Evolutionary conservation across 1,140 invertebrate species (phyloP), one percentile per base, ranked within the genome.

Genomic region (Drosophila equinoxialis): DNA sequence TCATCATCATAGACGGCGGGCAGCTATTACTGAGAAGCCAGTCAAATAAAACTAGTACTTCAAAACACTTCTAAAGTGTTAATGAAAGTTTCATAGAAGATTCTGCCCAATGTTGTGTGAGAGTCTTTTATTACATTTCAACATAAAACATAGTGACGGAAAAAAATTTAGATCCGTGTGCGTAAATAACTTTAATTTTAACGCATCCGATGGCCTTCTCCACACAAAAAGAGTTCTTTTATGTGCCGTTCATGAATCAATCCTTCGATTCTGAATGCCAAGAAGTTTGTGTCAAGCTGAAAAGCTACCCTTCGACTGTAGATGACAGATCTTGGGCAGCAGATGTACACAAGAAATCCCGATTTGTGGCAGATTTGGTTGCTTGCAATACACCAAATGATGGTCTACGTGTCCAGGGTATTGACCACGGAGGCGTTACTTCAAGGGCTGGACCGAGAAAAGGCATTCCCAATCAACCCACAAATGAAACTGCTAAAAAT

Each of bases 201-300:
- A 30, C 5, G 30, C 6, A 30, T 3, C 6, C 30, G 6, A 30
- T 30, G 30, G 30, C 30, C 6, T 91, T 72, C 71, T 90, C 90
- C 23, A 91, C 90, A 13, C 90, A 91, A 57, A 91, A 81, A 58
- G 79, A 76, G 57, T 91, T 91, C 54, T 91, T 90, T 39, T 79
- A 90, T 68, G 82, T 90, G 11, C 91, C 90, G 5, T 91, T 91
- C 58, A 75, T 51, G 65, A 90, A 89, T 60, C 79, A 89, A 51
- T 41, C 55, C 0, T 13, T 54, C 10, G 79, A 90, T 0, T 77
- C 71, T 33, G 77, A 76, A 4, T 91, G 90, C 65, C 6, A 48
- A 23, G 69, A 79, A 6, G 64, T 65, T 5, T 90, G 90, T 45
- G 84, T 91, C 0, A 86, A 81, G n/a, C 17, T 91, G 1, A 91